These are phyloP conservation scores for Aphidius gifuensis DNA, from an alignment of 1,140 invertebrate species.

Conservation along the genomic window DNA sequence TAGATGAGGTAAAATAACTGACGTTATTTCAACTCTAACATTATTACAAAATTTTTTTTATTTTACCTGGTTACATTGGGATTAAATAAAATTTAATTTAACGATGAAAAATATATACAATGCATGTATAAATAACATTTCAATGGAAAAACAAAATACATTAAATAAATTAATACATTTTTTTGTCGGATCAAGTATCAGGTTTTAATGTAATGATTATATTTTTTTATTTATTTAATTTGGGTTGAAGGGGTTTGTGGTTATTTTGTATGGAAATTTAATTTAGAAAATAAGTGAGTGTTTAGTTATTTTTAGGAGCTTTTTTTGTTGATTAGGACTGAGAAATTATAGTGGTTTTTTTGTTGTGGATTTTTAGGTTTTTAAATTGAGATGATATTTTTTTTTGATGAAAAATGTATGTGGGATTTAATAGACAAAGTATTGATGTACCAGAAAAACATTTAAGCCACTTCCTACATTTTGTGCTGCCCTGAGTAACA, in stretches of 20 bases:
- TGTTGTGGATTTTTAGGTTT: too few species aligned
- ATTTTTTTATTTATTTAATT: too few species aligned
- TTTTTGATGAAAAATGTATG: not conserved
- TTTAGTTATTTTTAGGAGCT: too few species aligned
- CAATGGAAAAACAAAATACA: not conserved
- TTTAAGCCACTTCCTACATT: conserved; percentile 42
- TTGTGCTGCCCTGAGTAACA: conserved; percentile 38
- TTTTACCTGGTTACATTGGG: conserved; percentile 9
- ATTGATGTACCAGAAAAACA: conserved; percentile 42
- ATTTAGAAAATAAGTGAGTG: too few species aligned
- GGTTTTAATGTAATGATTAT: too few species aligned
- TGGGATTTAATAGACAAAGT: conserved; percentile 28
- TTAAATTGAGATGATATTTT: too few species aligned
- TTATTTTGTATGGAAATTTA: too few species aligned
- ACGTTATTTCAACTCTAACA: conserved; percentile 10
- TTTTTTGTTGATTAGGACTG: too few species aligned
- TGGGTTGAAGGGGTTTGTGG: too few species aligned
- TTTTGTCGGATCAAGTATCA: too few species aligned
- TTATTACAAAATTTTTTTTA: conserved; percentile 2
- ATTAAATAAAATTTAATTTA: not conserved
- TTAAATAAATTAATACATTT: too few species aligned
- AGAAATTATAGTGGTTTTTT: too few species aligned
- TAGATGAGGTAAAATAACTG: conserved; percentile 19
- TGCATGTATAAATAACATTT: not conserved
- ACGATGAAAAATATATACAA: not conserved